Percentiles rank a stretch among this genome's conserved stretches.
Conservation (phyloP, 2,797 vertebrate genomes). For the Chelon labrosus region DNA sequence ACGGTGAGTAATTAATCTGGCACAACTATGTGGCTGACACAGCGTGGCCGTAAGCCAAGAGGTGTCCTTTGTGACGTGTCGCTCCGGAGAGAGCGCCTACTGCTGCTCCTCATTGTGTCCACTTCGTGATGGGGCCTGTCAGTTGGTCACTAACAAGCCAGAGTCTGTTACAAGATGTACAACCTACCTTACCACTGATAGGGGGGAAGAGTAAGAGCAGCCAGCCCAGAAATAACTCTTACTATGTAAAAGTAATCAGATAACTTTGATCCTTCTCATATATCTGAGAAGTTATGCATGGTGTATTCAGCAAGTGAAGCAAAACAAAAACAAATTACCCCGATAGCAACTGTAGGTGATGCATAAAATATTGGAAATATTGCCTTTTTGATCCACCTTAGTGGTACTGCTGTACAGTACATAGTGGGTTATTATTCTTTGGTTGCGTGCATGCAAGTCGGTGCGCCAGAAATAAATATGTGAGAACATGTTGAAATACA, state of each 20-base stretch:
- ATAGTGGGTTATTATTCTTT: neutral
- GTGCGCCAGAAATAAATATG: constrained; percentile 3
- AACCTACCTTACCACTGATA: constrained; percentile 20
- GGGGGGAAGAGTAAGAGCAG: constrained; percentile 10
- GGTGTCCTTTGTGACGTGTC: constrained; percentile 12
- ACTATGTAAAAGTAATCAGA: constrained; percentile 6
- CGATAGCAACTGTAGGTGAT: neutral
- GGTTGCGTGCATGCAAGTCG: neutral
- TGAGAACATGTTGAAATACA: constrained; percentile 33
- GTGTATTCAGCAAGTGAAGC: neutral
- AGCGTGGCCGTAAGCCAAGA: constrained; percentile 6
- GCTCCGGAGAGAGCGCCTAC: constrained; percentile 20
- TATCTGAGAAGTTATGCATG: neutral
- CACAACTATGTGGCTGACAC: constrained; percentile 17
- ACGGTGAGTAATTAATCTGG: constrained; percentile 88
- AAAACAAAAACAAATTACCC: neutral
- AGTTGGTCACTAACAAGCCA: constrained; percentile 32
- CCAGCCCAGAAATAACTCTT: constrained; percentile 24
- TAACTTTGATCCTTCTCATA: neutral
- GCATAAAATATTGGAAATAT: neutral
- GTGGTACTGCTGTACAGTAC: neutral
- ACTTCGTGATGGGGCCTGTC: constrained; percentile 36
- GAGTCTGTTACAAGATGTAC: constrained; percentile 40
- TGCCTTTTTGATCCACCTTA: neutral
- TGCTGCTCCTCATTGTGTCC: constrained; percentile 27